These are phyloP conservation scores for Campylomormyrus numenius DNA, from an alignment of 2,113 vertebrate genomes.

Conservation along the genomic window DNA sequence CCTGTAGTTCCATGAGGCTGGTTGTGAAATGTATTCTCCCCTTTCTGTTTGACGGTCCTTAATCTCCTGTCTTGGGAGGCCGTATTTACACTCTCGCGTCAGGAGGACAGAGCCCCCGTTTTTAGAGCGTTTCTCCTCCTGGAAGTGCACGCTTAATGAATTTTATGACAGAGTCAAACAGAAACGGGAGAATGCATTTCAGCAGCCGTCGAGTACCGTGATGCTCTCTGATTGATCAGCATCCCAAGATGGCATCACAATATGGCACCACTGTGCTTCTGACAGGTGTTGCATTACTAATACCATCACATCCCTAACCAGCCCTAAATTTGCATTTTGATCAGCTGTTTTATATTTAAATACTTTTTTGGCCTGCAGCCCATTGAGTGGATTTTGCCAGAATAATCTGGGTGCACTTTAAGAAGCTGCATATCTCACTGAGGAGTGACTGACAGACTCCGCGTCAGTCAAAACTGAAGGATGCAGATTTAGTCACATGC, in stretches of 20 bases:
- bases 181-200: background rate
- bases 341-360: background rate
- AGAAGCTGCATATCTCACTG: background rate
- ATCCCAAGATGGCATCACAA: background rate
- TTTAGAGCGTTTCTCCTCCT: background rate
- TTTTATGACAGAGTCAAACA: background rate
- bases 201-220: background rate
- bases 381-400: background rate
- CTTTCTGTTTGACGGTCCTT: background rate
- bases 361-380: background rate
- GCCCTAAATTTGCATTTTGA: constrained; percentile 1
- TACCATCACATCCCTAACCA: background rate
- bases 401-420: background rate
- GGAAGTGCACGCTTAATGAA: background rate
- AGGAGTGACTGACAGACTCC: background rate
- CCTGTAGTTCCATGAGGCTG: background rate
- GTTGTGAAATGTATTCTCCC: no score
- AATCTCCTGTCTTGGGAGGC: background rate
- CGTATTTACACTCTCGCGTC: background rate
- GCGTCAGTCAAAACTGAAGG: background rate
- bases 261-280: background rate
- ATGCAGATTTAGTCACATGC: background rate
- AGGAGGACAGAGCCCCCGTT: background rate
- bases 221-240: background rate
- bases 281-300: background rate